A percentile compares a stretch with the other conserved stretches of the same genome.
Conservation (phyloP, 1,140 invertebrate genomes). For the Solen grandis region DNA sequence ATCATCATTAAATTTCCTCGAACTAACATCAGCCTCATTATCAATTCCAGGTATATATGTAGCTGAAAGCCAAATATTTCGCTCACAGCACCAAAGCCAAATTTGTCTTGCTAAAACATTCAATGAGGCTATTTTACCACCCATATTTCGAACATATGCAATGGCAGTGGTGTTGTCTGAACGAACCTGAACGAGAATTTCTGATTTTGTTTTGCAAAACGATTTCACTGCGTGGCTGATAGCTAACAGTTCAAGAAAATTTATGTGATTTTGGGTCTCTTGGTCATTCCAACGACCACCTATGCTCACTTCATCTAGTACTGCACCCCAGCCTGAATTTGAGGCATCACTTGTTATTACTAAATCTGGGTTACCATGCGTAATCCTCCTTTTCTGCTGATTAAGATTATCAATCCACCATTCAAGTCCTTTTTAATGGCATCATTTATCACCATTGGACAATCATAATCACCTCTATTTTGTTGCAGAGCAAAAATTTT, state of each 20-base stretch:
- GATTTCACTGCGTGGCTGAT: neutral
- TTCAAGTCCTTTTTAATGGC: neutral
- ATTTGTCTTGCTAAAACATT: slow-evolving; percentile 14
- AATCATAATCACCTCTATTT: neutral
- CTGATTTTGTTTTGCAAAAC: neutral
- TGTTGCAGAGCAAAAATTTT: neutral
- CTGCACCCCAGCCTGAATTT: neutral
- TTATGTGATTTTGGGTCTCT: neutral
- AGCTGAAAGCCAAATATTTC: slow-evolving; percentile 39
- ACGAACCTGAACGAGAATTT: neutral
- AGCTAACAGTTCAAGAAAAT: neutral
- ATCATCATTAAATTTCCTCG: slow-evolving; percentile 33
- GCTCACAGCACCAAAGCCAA: slow-evolving; percentile 31
- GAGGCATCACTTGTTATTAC: neutral
- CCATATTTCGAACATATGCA: slow-evolving; percentile 44
- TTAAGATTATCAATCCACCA: neutral
- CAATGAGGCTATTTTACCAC: slow-evolving; percentile 11
- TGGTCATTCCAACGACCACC: neutral
- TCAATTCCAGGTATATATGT: slow-evolving; percentile 17
- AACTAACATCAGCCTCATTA: slow-evolving; percentile 35
- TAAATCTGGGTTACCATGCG: neutral
- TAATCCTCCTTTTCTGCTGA: neutral
- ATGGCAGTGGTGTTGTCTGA: slow-evolving; percentile 21
- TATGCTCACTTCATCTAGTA: neutral
- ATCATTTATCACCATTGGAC: too few relatives aligned